A percentile compares a stretch with the other conserved stretches of the same genome.
Evolutionary conservation across 2,113 vertebrate species (phyloP).

Genomic region (Apus apus): DNA sequence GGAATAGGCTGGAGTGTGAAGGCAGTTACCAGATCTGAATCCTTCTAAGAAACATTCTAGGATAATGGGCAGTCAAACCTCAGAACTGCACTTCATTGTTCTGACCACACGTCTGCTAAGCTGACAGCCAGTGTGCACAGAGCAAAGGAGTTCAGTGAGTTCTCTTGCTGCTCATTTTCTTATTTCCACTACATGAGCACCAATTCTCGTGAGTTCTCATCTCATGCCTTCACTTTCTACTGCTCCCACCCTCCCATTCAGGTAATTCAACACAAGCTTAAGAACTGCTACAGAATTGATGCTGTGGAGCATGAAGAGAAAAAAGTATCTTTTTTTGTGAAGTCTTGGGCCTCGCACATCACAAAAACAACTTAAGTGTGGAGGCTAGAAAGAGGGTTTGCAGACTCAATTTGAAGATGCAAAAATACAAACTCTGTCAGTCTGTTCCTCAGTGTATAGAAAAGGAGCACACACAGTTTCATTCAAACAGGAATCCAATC

Average conservation of each 20-base stretch:
- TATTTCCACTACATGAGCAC: background rate
- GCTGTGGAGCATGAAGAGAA: background rate
- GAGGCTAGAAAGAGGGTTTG: background rate
- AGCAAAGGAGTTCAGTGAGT: background rate
- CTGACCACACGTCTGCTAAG: rapidly evolving
- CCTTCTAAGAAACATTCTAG: background rate
- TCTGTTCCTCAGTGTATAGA: background rate
- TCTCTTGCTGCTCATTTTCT: background rate
- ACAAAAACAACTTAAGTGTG: background rate
- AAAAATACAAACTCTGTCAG: background rate
- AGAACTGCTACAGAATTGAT: background rate
- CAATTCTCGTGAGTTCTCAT: background rate
- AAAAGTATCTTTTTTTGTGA: background rate
- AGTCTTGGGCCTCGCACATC: background rate
- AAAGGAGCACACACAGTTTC: slow-evolving; percentile 9
- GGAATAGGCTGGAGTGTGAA: background rate
- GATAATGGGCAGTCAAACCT: background rate
- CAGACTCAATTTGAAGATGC: background rate
- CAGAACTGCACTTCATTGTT: background rate
- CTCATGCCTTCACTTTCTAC: background rate
- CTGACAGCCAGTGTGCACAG: background rate
- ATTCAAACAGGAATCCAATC: background rate
- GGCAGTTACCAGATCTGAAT: background rate
- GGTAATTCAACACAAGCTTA: background rate
- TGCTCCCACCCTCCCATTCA: background rate